Evolutionary conservation across 2,888 invertebrate genomes (phyloP).

Genomic region (Charanyca ferruginea): DNA sequence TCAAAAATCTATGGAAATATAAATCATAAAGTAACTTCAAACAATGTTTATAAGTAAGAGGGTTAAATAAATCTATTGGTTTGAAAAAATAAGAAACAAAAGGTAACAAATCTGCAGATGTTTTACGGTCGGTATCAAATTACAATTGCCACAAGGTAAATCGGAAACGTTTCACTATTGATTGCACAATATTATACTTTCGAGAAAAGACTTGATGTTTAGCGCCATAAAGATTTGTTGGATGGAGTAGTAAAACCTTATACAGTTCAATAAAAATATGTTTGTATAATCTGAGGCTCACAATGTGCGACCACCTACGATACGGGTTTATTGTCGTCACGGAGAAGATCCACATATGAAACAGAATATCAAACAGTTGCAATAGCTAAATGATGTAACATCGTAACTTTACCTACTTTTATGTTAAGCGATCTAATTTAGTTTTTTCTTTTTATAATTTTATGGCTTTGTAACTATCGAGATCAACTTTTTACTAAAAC

Average conservation of each 20-base stretch:
- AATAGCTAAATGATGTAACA: constrained; percentile 52
- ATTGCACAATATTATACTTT: constrained; percentile 72
- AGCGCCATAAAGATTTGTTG: constrained; percentile 78
- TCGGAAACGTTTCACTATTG: constrained; percentile 71
- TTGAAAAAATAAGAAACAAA: constrained; percentile 53
- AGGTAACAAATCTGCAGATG: constrained; percentile 51
- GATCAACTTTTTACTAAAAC: constrained; percentile 45
- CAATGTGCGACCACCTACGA: constrained; percentile 82
- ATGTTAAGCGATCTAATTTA: constrained; percentile 31
- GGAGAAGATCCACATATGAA: constrained; percentile 73
- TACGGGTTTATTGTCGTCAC: constrained; percentile 79
- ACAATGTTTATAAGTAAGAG: too few species aligned
- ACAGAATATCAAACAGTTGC: constrained; percentile 67
- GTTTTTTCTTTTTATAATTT: constrained; percentile 41
- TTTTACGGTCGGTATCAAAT: constrained; percentile 58
- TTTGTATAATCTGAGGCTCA: constrained; percentile 80
- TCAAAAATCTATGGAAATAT: background rate
- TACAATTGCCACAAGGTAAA: constrained; percentile 68
- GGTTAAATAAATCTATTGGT: constrained; percentile 14
- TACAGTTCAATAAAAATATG: constrained; percentile 85
- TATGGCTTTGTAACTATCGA: constrained; percentile 36
- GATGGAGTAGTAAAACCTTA: constrained; percentile 83
- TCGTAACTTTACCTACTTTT: constrained; percentile 45
- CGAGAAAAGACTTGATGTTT: constrained; percentile 73
- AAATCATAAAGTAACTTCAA: background rate